phyloP scores from a whole-genome alignment of 2,113 vertebrate genomes.

The Casuarius casuarius region DNA sequence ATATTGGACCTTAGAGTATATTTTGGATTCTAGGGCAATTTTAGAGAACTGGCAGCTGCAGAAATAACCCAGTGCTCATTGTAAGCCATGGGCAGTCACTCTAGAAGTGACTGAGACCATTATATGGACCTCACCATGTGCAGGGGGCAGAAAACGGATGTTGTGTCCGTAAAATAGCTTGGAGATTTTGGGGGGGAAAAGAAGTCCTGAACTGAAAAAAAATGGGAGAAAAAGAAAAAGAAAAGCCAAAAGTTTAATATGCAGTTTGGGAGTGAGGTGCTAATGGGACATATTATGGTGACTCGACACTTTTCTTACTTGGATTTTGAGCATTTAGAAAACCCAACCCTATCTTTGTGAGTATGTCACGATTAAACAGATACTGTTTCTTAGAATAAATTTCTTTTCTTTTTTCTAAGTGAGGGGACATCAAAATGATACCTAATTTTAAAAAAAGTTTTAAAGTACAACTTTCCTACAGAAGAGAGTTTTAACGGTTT shows the following conservation, averaged over 20 bases:
- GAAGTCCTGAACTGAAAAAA: not conserved
- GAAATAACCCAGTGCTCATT: not conserved
- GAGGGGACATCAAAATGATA: not conserved
- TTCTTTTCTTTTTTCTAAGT: not conserved
- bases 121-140: not conserved
- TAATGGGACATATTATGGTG: not conserved
- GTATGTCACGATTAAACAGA: not conserved
- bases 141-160: slow-evolving; percentile 11
- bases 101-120: not conserved
- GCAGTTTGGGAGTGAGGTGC: not conserved
- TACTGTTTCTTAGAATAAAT: not conserved
- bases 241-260: not conserved
- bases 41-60: not conserved
- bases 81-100: not conserved
- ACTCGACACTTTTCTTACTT: not conserved
- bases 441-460: not conserved
- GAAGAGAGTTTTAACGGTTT: not conserved
- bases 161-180: slow-evolving; percentile 1
- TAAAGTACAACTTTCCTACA: not conserved
- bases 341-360: not conserved
- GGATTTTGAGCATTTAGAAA: not conserved
- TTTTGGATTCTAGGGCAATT: not conserved
- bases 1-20: not conserved
- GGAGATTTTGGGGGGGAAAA: not conserved
- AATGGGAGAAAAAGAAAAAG: not conserved